Evolutionary conservation across 2,113 vertebrate genomes (phyloP), one percentile per base, ranked within the genome.

Genomic region (Donacobius atricapilla): DNA sequence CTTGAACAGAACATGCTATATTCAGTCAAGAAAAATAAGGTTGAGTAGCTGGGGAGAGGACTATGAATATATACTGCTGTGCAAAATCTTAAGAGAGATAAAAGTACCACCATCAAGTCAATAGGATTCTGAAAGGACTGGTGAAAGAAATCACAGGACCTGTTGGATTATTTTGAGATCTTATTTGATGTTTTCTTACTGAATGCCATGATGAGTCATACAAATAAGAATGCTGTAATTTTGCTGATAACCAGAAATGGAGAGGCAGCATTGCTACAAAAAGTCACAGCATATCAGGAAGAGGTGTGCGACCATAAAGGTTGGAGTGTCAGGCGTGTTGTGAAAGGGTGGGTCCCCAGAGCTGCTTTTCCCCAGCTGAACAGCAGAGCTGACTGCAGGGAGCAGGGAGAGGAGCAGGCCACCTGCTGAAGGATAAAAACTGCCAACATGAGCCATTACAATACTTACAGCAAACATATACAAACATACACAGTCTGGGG

Each of bases 51-150:
- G 47, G 35, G 35, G 56, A 89, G 68, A 94, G 16, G 27, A 64
- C 7, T 65, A 16, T 42, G 66, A 21, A 13, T 85, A 48, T 72
- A 40, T 11, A 23, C 12, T 45, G 33, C 37, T 77, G 54, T 71
- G 35, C 35, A 93, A 66, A 87, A 45, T 65, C n/a, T 69, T 40
- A 24, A 58, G 39, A 71, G 48, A 80, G 14, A 9, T 61, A 58
- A 71, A 68, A 4, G 8, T 60, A 35, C 19, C 0, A 0, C 37
- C 51, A 0, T 76, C 48, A 60, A 65, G 63, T 66, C 10, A 33
- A 37, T 15, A 48, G 54, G 23, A 51, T 86, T 86, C 48, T 69
- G 57, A 83, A 71, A 64, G 22, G 40, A 60, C 33, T 56, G 39
- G 14, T 76, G 53, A 42, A 83, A 88, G 35, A 90, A 92, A 64